Evolutionary conservation across 2,797 vertebrate species (phyloP).

Genomic region (Halcyon badia): DNA sequence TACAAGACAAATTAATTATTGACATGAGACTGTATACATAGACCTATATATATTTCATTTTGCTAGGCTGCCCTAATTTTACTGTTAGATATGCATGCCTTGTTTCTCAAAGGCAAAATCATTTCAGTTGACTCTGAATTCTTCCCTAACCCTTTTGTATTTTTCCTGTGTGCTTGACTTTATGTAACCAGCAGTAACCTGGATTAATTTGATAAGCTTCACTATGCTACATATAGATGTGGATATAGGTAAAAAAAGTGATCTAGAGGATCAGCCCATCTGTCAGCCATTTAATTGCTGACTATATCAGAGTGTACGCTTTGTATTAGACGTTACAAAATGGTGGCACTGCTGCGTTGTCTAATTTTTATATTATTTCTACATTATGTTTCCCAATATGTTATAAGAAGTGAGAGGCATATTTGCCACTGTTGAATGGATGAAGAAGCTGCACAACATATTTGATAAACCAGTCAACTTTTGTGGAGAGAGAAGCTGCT

Average conservation of each 20-base stretch:
- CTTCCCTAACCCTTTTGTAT: not conserved
- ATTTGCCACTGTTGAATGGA: not conserved
- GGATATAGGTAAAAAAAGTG: not conserved
- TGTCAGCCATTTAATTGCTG: not conserved
- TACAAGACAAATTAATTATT: slow-evolving; percentile 38
- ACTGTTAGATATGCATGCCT: not conserved
- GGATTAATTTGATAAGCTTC: not conserved
- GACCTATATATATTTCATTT: not conserved
- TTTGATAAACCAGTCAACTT: not conserved
- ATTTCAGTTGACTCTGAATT: not conserved
- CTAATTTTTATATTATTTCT: not conserved
- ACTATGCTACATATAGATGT: not conserved
- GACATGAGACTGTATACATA: not conserved
- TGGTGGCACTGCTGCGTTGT: not conserved
- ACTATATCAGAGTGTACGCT: not conserved
- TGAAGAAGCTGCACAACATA: not conserved
- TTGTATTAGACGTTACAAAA: not conserved
- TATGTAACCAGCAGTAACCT: not conserved
- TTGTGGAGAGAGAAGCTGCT: not conserved
- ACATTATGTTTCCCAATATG: not conserved
- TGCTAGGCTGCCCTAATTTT: not conserved
- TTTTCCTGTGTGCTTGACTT: not conserved
- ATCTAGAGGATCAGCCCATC: not conserved
- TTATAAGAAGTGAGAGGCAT: not conserved
- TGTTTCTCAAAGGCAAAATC: slow-evolving; percentile 35